Percentiles rank a stretch among this genome's conserved stretches.
Evolutionary conservation across 2,113 vertebrate species (phyloP).

Genomic region (Buteo buteo): DNA sequence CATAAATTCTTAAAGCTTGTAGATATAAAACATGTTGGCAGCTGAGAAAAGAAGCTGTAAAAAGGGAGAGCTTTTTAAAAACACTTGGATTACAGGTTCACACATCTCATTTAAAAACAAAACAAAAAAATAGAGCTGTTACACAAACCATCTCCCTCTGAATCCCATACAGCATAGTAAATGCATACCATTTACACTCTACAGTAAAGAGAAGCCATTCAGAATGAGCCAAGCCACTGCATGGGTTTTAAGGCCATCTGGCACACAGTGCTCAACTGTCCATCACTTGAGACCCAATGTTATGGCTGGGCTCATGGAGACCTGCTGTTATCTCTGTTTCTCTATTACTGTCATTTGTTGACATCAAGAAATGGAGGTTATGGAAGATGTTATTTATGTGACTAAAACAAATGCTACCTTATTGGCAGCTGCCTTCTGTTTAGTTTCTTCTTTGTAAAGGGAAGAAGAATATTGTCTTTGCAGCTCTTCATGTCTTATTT

Average conservation of each 20-base stretch:
- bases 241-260: slow-evolving; percentile 21
- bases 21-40: neutral
- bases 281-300: neutral
- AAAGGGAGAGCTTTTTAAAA: neutral
- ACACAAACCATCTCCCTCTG: neutral
- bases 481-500: neutral
- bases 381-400: neutral
- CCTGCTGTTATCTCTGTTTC: neutral
- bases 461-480: neutral
- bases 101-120: neutral
- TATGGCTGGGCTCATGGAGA: neutral
- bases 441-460: neutral
- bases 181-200: neutral
- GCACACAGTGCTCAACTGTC: neutral
- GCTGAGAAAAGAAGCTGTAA: neutral
- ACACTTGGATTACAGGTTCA: neutral
- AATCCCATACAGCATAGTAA: neutral
- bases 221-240: neutral
- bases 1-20: neutral
- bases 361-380: slow-evolving; percentile 16
- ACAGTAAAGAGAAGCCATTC: neutral
- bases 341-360: slow-evolving; percentile 36
- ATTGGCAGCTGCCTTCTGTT: slow-evolving; percentile 16
- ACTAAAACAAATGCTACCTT: neutral
- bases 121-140: neutral